Evolutionary conservation across 2,113 vertebrate genomes (phyloP).

Genomic region (Centropristis striata): DNA sequence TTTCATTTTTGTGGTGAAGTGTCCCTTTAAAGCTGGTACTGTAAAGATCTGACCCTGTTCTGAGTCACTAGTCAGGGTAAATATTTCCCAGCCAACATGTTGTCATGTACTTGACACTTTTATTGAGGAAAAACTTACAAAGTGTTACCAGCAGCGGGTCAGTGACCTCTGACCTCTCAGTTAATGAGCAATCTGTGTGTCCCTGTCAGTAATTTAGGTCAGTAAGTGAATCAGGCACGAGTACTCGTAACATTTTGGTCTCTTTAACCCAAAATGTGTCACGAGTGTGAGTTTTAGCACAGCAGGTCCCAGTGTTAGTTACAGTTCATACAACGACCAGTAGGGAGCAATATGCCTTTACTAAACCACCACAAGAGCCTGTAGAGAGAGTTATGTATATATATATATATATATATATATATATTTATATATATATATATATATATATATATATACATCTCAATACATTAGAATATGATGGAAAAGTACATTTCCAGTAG

Average conservation of each 20-base stretch:
- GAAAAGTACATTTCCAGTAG: too few relatives aligned
- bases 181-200: not conserved
- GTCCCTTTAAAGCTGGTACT: not conserved
- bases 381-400: not conserved
- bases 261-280: not conserved
- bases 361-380: not conserved
- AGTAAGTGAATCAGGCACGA: not conserved
- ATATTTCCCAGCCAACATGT: not conserved
- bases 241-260: not conserved
- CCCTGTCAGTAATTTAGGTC: not conserved
- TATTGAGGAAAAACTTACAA: not conserved
- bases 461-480: too few relatives aligned
- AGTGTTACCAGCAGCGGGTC: not conserved
- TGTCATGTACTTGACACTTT: not conserved
- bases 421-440: too few relatives aligned
- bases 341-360: conserved; percentile 33
- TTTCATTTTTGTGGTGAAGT: not conserved
- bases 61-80: not conserved
- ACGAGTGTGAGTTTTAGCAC: not conserved
- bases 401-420: too few relatives aligned
- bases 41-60: not conserved
- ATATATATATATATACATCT: too few relatives aligned
- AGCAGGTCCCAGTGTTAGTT: not conserved
- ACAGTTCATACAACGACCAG: conserved; percentile 15
- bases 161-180: conserved; percentile 1